phyloP scores from a whole-genome alignment of 1,140 invertebrate species.

The Leptinotarsa undecemlineata region DNA sequence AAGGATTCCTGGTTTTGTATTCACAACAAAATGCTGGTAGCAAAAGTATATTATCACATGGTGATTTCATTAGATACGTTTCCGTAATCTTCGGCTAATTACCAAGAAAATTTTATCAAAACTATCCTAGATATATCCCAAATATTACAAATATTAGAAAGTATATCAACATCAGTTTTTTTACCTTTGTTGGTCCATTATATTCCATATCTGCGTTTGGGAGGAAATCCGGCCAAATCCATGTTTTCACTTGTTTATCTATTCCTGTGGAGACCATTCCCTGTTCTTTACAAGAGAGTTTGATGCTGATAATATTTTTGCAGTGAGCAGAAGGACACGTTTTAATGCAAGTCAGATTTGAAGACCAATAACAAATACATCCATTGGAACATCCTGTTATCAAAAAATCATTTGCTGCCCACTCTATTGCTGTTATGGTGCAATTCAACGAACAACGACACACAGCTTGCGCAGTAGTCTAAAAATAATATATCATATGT shows the following conservation, averaged over 20 bases:
- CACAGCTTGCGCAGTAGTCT: neutral
- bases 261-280: constrained; percentile 24
- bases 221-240: constrained; percentile 20
- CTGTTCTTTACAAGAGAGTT: constrained; percentile 17
- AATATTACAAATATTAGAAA: too few species aligned
- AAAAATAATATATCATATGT: neutral
- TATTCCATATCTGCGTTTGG: constrained; percentile 12
- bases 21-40: too few species aligned
- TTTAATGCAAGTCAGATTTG: constrained; percentile 6
- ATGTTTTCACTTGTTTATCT: constrained; percentile 23
- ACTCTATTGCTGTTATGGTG: constrained; percentile 20
- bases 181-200: constrained; percentile 13
- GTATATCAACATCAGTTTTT: too few species aligned
- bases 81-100: too few species aligned
- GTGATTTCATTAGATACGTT: too few species aligned
- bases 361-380: neutral
- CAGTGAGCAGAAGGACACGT: neutral
- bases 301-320: constrained; percentile 20
- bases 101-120: too few species aligned
- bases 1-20: too few species aligned
- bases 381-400: constrained; percentile 31
- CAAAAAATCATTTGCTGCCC: constrained; percentile 12
- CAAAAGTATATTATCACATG: too few species aligned
- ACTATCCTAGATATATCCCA: too few species aligned
- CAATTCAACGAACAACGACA: constrained; percentile 9